These are phyloP conservation scores for Frieseomelitta varia DNA, from an alignment of 1,140 invertebrate species.

Conservation along the genomic window DNA sequence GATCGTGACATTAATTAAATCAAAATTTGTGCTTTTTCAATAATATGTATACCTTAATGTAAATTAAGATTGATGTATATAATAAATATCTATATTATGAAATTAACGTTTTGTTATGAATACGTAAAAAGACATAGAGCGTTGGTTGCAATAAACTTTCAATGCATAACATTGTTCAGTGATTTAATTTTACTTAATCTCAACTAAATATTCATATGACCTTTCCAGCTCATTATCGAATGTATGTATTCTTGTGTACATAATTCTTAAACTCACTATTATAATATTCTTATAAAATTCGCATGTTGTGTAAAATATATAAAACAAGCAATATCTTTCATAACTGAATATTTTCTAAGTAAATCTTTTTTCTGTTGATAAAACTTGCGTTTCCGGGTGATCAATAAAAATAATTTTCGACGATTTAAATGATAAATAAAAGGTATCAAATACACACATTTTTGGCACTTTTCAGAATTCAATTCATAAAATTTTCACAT, in stretches of 20 bases:
- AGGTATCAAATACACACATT: constrained; percentile 33
- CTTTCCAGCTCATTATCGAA: constrained; percentile 29
- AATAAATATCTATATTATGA: neutral
- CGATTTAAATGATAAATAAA: constrained; percentile 27
- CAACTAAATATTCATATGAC: constrained; percentile 42
- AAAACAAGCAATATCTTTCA: constrained; percentile 5
- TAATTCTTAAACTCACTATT: constrained; percentile 10
- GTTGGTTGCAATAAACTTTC: constrained; percentile 13
- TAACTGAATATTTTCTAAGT: constrained; percentile 10
- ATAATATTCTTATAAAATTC: constrained; percentile 4
- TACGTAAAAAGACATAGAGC: constrained; percentile 19
- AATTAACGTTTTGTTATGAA: constrained; percentile 10
- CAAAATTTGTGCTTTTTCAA: constrained; percentile 23
- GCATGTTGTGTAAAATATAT: constrained; percentile 19
- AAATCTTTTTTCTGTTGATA: neutral
- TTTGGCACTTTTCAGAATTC: constrained; percentile 54
- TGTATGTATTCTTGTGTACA: constrained; percentile 6
- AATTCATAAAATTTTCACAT: constrained; percentile 21
- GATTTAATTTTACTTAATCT: constrained; percentile 20
- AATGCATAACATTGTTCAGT: neutral
- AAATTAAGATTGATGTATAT: constrained; percentile 5
- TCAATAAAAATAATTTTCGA: neutral
- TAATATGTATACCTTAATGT: constrained; percentile 17
- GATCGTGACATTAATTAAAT: neutral
- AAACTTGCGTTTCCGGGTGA: neutral